Percentiles rank a stretch among this genome's conserved stretches.
Evolutionary conservation across 2,113 vertebrate species (phyloP).

Genomic region (Pardalotus punctatus): DNA sequence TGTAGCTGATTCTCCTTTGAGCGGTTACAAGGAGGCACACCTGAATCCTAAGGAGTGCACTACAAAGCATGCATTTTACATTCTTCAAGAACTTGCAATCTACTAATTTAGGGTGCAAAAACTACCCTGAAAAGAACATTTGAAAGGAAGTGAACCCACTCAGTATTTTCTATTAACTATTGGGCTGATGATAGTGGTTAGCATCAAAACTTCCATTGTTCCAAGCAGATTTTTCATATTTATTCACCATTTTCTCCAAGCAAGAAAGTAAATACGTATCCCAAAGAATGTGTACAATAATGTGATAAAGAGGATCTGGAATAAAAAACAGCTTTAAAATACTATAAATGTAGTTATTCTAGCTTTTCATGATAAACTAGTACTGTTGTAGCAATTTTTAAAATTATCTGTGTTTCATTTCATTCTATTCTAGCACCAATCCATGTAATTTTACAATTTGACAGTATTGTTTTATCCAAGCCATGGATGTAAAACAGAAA

Average conservation of each 20-base stretch:
- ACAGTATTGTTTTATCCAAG: not conserved
- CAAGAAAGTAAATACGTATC: not conserved
- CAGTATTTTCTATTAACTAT: not conserved
- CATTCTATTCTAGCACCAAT: not conserved
- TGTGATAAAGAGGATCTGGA: not conserved
- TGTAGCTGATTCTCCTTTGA: not conserved
- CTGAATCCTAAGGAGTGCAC: not conserved
- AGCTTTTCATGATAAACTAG: not conserved
- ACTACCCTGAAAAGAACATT: not conserved
- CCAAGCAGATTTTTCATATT: not conserved
- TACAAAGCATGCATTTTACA: not conserved
- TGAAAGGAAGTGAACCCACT: not conserved
- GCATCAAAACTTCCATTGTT: not conserved
- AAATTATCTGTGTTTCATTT: not conserved
- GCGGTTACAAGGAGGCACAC: not conserved
- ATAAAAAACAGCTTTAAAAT: not conserved
- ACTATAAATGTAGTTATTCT: not conserved
- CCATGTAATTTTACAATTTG: not conserved
- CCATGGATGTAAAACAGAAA: not conserved
- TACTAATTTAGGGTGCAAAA: not conserved
- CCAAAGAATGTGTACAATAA: not conserved
- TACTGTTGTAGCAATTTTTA: not conserved
- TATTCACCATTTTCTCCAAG: not conserved
- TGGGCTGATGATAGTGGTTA: not conserved
- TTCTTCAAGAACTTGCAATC: not conserved